Evolutionary conservation across 2,113 vertebrate species (phyloP), one percentile per base, ranked within the genome.

Genomic region (Probosciger aterrimus): DNA sequence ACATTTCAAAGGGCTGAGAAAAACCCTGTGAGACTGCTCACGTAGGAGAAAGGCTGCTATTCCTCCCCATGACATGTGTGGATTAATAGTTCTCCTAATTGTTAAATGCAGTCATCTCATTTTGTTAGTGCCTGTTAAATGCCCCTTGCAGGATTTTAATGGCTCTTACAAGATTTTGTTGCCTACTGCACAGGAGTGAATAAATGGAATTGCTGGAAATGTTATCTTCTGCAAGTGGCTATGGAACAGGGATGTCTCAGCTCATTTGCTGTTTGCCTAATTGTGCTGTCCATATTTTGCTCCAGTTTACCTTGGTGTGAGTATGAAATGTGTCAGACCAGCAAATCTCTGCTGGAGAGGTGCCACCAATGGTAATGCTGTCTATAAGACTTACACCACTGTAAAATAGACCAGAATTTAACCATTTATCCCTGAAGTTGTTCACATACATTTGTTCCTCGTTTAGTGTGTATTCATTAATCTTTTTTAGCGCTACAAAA

Each of bases 381-480:
- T 65, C 13, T 75, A 27, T 57, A 76, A 67, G 35, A 46, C 18
- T 65, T 71, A 27, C 41, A 53, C 9, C 23, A 18, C 49, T n/a
- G 5, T 18, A 88, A 90, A 82, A 3, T n/a, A 82, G 12, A 23
- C 46, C 46, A 86, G 50, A 74, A 41, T 10, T 8, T 43, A 33
- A 43, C 23, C 15, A 37, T 80, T 88, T 85, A 41, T 27, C 33
- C 28, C 13, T 12, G 3, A 80, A 53, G 37, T 14, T 62, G 10
- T 46, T 64, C 37, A 24, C 53, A 62, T 63, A 18, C 13, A 27
- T 83, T 69, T 71, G 20, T 65, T 53, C 44, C n/a, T 70, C 28
- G 1, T 82, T 87, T 69, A 65, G 11, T 39, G 14, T 0, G 0
- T 33, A 16, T 57, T 68, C 1, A 0, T 70, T 67, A 18, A 57